Percentiles rank a stretch among this genome's conserved stretches.
Conservation (phyloP, 2,888 invertebrate species). For the Strigamia crassipes region DNA sequence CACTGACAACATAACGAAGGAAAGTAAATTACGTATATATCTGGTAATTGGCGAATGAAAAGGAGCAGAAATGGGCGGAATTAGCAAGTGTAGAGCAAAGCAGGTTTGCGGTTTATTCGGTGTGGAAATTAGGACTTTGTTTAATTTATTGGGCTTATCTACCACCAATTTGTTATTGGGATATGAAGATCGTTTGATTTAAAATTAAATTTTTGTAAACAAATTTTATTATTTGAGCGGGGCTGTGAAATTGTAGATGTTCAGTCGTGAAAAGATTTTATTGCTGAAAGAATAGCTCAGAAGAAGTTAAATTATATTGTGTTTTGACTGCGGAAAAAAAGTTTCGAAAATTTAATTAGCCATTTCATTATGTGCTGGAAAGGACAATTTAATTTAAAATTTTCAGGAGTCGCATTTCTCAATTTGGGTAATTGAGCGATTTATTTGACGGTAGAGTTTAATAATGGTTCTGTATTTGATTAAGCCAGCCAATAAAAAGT, state of each 20-base stretch:
- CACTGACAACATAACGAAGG: slow-evolving; percentile 62
- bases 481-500: no score
- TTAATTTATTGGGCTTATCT: neutral
- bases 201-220: no score
- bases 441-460: neutral
- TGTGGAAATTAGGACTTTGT: neutral
- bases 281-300: neutral
- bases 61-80: neutral
- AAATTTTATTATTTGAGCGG: neutral
- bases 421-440: neutral
- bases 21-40: neutral
- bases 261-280: neutral
- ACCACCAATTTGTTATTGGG: no score
- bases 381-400: neutral
- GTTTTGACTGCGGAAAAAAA: neutral
- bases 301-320: neutral
- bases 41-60: neutral
- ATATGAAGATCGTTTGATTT: no score
- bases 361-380: neutral
- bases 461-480: neutral
- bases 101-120: neutral
- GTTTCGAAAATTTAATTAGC: neutral
- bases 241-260: neutral
- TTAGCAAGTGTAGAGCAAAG: neutral
- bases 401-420: neutral